These are phyloP conservation scores for Acipenser oxyrinchus DNA, from an alignment of 2,797 vertebrate species.

Conservation along the genomic window DNA sequence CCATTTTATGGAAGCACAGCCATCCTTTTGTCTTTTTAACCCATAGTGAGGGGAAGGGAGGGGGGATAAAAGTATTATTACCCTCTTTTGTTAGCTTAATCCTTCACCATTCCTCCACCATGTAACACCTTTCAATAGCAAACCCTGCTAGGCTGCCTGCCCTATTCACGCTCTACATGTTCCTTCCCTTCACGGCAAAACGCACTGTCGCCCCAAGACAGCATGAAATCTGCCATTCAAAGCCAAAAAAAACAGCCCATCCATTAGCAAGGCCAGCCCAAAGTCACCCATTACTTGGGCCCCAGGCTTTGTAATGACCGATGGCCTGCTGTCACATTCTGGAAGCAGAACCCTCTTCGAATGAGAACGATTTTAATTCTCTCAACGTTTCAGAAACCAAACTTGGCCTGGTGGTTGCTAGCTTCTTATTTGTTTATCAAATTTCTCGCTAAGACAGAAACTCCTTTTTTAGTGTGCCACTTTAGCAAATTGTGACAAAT, in stretches of 20 bases:
- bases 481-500: too few relatives aligned
- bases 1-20: too few relatives aligned
- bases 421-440: too few relatives aligned
- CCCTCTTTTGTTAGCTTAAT: constrained; percentile 9
- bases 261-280: constrained; percentile 22
- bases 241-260: constrained; percentile 20
- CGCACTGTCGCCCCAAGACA: constrained; percentile 31
- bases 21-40: background rate
- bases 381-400: constrained; percentile 17
- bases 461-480: too few relatives aligned
- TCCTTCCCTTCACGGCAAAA: constrained; percentile 19
- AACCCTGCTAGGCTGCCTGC: constrained; percentile 15
- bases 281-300: constrained; percentile 25
- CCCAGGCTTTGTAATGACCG: constrained; percentile 41
- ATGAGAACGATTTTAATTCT: constrained; percentile 25
- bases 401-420: too few relatives aligned
- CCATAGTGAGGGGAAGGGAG: background rate
- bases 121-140: constrained; percentile 47
- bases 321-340: constrained; percentile 40
- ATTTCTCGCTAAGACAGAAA: too few relatives aligned
- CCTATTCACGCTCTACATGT: constrained; percentile 21
- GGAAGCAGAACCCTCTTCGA: constrained; percentile 35
- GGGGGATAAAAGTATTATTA: constrained; percentile 7
- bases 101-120: constrained; percentile 29
- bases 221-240: constrained; percentile 41